These are phyloP conservation scores for Scarus forsteni DNA, from an alignment of 2,797 vertebrate genomes.

Conservation along the genomic window DNA sequence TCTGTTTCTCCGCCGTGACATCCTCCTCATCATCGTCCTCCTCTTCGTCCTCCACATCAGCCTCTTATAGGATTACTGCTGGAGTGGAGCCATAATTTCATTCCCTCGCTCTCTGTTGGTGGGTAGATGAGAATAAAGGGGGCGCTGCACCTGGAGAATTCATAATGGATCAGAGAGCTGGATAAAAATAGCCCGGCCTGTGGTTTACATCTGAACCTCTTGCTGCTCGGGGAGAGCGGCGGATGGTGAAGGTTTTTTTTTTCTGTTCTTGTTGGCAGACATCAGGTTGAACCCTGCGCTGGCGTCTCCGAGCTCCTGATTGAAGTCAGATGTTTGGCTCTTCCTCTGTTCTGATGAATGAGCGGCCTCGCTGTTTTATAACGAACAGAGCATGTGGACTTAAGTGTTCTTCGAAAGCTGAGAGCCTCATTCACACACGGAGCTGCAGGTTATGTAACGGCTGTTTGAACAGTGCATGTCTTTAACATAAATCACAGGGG, in stretches of 20 bases:
- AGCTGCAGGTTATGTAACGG: not conserved
- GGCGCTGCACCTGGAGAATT: conserved; percentile 32
- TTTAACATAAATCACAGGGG: too few species aligned
- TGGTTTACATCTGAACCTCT: conserved; percentile 43
- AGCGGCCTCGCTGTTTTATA: conserved; percentile 29
- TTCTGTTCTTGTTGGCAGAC: conserved; percentile 26
- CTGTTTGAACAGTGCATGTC: not conserved
- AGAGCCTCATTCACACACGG: conserved; percentile 10
- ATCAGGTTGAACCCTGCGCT: conserved; percentile 29
- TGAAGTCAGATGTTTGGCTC: conserved; percentile 45
- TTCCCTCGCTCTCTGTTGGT: conserved; percentile 14
- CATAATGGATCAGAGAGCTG: conserved; percentile 41
- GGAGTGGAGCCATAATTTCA: conserved; percentile 43
- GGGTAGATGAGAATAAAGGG: conserved; percentile 27
- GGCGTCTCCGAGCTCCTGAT: conserved; percentile 25
- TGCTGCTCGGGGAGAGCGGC: conserved; percentile 16
- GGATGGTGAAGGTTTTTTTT: not conserved
- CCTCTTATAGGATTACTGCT: conserved; percentile 46
- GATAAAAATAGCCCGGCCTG: conserved; percentile 56
- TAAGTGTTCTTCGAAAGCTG: conserved; percentile 47
- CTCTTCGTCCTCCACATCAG: conserved; percentile 23
- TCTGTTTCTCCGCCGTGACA: too few species aligned
- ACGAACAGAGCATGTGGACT: conserved; percentile 27
- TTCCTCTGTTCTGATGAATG: conserved; percentile 23
- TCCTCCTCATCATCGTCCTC: conserved; percentile 13